Evolutionary conservation across 2,113 vertebrate genomes (phyloP), one percentile per base, ranked within the genome.

Genomic region (Rallus limicola): DNA sequence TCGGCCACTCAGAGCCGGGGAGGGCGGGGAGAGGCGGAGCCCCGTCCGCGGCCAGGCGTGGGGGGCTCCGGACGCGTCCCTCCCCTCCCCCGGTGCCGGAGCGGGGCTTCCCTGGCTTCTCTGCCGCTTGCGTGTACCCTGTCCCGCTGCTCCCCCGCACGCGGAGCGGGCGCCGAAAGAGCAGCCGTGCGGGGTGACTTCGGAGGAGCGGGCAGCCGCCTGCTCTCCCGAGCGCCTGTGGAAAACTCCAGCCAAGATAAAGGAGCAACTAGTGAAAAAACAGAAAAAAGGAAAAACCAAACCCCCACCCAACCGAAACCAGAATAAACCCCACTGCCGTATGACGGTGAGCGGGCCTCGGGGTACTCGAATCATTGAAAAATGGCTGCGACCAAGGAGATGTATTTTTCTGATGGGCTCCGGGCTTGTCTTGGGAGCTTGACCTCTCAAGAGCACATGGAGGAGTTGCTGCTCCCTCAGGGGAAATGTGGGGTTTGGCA

Each of bases 11-110:
- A 36, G 38, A 23, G 50, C 28, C 48, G 8, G 14, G 85, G 80
- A 91, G 38, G n/a, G 7, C 4, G 36, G 44, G 16, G 4, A 5
- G 11, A 18, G n/a, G 58, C 59, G 20, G 20, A 25, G 9, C 33
- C 46, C 19, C 5, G 8, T 3, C 56, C 13, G 10, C 5, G 50
- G 50, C 26, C 5, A 28, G 13, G 53, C 40, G 44, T 46, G 17
- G 44, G 17, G 44, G 0, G 2, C 6, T 10, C 34, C 25, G 10
- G 8, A 42, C 23, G 0, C 13, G 31, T 26, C 8, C 18, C 21
- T 11, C 8, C 1, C n/a, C 13, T n/a, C 25, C 31, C 34, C 42
- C 19, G 0, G 0, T 21, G 16, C 29, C 34, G 4, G 50, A 31
- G 29, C 16, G 50, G 21, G 14, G 23, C 9, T 18, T 11, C 33